Percentiles rank a stretch among this genome's conserved stretches.
phyloP scores from a whole-genome alignment of 2,888 invertebrate genomes.

The Gryllus longicercus region DNA sequence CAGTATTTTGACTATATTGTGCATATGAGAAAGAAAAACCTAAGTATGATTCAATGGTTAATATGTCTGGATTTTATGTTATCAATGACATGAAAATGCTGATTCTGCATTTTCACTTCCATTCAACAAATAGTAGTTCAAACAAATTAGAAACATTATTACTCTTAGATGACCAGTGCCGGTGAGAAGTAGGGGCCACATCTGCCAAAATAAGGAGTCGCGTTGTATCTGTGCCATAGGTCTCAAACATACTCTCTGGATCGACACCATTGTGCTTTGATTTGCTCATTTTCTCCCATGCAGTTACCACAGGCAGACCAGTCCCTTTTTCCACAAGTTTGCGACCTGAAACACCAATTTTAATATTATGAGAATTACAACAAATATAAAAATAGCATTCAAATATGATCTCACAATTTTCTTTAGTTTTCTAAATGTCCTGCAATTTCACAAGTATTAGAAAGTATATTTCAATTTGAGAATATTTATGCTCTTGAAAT shows the following conservation, averaged over 20 bases:
- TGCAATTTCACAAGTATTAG: too few species aligned
- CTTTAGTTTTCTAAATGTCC: too few species aligned
- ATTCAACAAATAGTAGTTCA: conserved; percentile 29
- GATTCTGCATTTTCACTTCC: conserved; percentile 20
- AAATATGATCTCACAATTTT: too few species aligned
- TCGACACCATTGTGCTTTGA: conserved; percentile 97
- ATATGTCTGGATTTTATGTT: neutral
- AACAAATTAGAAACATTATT: conserved; percentile 39
- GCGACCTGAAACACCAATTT: neutral
- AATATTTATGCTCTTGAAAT: too few species aligned
- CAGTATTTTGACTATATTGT: too few species aligned
- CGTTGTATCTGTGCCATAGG: conserved; percentile 87
- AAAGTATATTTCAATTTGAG: too few species aligned
- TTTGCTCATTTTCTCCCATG: conserved; percentile 99
- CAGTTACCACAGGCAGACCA: conserved; percentile 63
- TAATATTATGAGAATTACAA: too few species aligned
- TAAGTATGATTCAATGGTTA: too few species aligned
- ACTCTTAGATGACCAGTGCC: conserved; percentile 89
- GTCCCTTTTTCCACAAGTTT: conserved; percentile 59
- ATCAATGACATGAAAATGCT: neutral
- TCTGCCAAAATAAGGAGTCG: conserved; percentile 84
- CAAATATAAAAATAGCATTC: too few species aligned
- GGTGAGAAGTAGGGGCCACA: conserved; percentile 82
- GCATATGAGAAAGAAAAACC: too few species aligned
- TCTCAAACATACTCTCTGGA: conserved; percentile 72